A percentile compares a stretch with the other conserved stretches of the same genome.
Evolutionary conservation across 2,888 invertebrate genomes (phyloP).

Genomic region (Plebejus melissa): DNA sequence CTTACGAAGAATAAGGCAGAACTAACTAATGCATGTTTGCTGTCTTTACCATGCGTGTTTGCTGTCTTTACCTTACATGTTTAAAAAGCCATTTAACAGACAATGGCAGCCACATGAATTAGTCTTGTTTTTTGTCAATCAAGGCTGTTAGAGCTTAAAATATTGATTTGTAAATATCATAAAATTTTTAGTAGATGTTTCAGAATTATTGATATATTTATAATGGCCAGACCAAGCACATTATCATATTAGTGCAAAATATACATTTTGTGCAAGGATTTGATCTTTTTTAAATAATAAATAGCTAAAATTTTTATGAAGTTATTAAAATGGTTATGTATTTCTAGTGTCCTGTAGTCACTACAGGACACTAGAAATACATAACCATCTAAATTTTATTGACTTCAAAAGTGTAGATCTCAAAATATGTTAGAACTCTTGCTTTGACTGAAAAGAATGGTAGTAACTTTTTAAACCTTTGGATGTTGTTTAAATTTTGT

Average conservation of each 20-base stretch:
- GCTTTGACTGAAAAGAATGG: background rate
- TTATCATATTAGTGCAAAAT: background rate
- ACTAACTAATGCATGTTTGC: background rate
- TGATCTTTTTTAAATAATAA: constrained; percentile 9
- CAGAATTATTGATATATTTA: background rate
- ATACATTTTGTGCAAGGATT: background rate
- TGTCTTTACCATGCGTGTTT: background rate
- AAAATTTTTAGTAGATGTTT: background rate
- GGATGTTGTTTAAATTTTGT: background rate
- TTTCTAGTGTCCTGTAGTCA: constrained; percentile 8
- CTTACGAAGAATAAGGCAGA: background rate
- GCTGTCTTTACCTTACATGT: background rate
- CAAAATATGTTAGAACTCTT: background rate
- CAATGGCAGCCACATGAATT: background rate
- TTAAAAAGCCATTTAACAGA: background rate
- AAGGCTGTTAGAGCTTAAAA: background rate
- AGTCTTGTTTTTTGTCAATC: background rate
- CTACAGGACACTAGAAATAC: too few relatives aligned
- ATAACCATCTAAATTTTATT: constrained; percentile 7
- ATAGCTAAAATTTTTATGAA: background rate
- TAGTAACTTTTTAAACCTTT: background rate
- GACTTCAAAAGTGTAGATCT: constrained; percentile 17
- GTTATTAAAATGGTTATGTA: constrained; percentile 16
- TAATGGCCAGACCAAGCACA: constrained; percentile 1
- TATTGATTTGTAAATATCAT: background rate